A percentile compares a stretch with the other conserved stretches of the same genome.
Conservation (phyloP, 2,888 invertebrate genomes). For the Drosophila meridiana region DNA sequence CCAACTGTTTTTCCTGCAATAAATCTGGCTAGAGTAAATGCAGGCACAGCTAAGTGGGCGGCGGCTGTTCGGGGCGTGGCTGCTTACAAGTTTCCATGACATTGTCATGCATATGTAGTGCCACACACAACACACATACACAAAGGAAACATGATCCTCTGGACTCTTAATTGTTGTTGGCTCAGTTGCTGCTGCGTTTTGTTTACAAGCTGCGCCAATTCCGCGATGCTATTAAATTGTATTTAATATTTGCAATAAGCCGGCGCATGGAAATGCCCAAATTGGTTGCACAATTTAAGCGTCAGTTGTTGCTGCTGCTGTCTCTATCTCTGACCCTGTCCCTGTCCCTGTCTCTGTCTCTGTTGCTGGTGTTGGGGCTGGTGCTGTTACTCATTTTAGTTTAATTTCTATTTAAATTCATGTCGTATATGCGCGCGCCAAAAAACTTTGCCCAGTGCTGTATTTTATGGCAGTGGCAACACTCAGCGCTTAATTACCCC, state of each 20-base stretch:
- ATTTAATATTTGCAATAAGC: slow-evolving; percentile 65
- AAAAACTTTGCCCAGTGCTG: slow-evolving; percentile 59
- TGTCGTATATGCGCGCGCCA: slow-evolving; percentile 62
- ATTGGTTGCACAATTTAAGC: slow-evolving; percentile 75
- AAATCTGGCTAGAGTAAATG: slow-evolving; percentile 63
- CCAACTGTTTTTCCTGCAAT: slow-evolving; percentile 52
- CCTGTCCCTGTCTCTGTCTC: not conserved
- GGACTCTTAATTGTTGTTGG: slow-evolving; percentile 70
- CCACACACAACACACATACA: slow-evolving; percentile 17
- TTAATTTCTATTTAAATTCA: slow-evolving; percentile 80
- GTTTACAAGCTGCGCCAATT: slow-evolving; percentile 77
- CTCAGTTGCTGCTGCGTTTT: slow-evolving; percentile 27
- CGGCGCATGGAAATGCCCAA: slow-evolving; percentile 40
- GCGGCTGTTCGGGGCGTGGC: slow-evolving; percentile 25
- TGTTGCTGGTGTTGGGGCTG: slow-evolving; percentile 28
- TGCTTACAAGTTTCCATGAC: slow-evolving; percentile 79
- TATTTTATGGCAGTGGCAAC: slow-evolving; percentile 66
- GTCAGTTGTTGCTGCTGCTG: slow-evolving; percentile 25
- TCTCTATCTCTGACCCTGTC: not conserved
- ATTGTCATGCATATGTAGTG: slow-evolving; percentile 77
- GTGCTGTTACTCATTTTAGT: slow-evolving; percentile 71
- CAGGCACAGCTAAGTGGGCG: slow-evolving; percentile 17
- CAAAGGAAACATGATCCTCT: slow-evolving; percentile 8
- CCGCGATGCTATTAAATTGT: slow-evolving; percentile 71
- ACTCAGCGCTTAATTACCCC: slow-evolving; percentile 77